Evolutionary conservation across 2,888 invertebrate genomes (phyloP), one percentile per base, ranked within the genome.

Genomic region (Epistrophe eligans): DNA sequence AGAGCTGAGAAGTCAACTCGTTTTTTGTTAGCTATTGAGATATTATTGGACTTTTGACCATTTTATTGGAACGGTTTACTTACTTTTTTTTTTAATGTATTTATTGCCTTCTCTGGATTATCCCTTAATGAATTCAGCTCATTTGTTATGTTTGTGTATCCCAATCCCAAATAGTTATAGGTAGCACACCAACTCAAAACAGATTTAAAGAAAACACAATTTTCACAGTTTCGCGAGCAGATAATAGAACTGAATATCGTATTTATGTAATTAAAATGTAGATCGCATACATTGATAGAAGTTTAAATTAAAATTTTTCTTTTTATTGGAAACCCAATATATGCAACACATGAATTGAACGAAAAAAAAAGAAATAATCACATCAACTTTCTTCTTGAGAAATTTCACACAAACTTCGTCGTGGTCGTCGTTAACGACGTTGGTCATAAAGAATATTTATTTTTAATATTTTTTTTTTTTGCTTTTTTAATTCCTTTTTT

Each of bases 361-460:
- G 58, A 24, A 52, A 79, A 24, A 24, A 24, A 24, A 24, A 24
- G 3, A 24, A 79, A 74, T 82, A 76, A 82, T 83, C 79, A 87
- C 82, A 72, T 76, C 64, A 83, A 87, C 87, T 87, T 87, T 87
- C 87, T 87, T 87, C 87, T 83, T 67, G 76, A 83, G 67, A 87
- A 83, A 79, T 87, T 87, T 83, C 83, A 87, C 87, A 83, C 83
- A 83, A 81, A 82, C 73, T 35, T 73, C 62, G 79, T 70, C 55
- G 73, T 76, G 35, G 77, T 45, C 77, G 66, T 73, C 62, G 82
- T 66, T 32, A 62, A 62, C 40, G 62, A 43, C 38, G 66, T 66
- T 48, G 66, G 52, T 79, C 62, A 79, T 72, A 71, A 60, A 87
- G 87, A 83, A 87, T 87, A 76, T 79, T 79, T 83, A 83, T 83